Evolutionary conservation across 1,140 invertebrate species (phyloP).

Genomic region (Phymorhynchus buccinoides): DNA sequence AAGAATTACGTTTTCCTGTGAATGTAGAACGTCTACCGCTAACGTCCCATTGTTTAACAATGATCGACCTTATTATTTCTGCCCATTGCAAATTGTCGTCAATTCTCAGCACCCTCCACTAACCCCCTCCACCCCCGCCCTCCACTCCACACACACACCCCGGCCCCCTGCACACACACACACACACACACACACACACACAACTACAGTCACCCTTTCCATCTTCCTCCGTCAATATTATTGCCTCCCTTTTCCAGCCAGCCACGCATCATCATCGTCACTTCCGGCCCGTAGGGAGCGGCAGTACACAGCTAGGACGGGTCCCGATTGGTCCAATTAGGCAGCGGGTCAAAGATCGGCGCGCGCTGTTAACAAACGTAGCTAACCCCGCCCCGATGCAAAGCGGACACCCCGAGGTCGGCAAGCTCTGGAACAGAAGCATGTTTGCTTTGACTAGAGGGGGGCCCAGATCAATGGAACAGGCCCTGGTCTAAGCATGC

Average conservation of each 20-base stretch:
- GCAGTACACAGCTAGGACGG: neutral
- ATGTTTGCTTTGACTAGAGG: constrained; percentile 49
- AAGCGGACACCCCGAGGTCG: constrained; percentile 31
- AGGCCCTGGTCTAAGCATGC: too few relatives aligned
- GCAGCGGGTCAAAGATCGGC: constrained; percentile 42
- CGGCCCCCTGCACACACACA: neutral
- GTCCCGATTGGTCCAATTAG: constrained; percentile 45
- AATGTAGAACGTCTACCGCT: too few relatives aligned
- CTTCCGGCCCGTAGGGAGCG: neutral
- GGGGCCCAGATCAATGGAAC: constrained; percentile 45
- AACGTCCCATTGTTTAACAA: too few relatives aligned
- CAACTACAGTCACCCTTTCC: neutral
- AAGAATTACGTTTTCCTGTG: too few relatives aligned
- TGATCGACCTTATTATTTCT: too few relatives aligned
- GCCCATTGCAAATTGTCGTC: too few relatives aligned
- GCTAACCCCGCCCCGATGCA: constrained; percentile 43
- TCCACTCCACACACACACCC: neutral
- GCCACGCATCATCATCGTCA: constrained; percentile 24
- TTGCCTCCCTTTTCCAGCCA: neutral
- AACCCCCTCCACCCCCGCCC: neutral
- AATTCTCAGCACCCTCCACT: neutral
- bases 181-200: too few relatives aligned
- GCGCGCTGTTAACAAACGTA: constrained; percentile 35
- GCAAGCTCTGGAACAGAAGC: constrained; percentile 38
- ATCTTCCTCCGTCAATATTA: neutral